Evolutionary conservation across 2,888 invertebrate species (phyloP), one percentile per base, ranked within the genome.

Genomic region (Alloplasta piceator): DNA sequence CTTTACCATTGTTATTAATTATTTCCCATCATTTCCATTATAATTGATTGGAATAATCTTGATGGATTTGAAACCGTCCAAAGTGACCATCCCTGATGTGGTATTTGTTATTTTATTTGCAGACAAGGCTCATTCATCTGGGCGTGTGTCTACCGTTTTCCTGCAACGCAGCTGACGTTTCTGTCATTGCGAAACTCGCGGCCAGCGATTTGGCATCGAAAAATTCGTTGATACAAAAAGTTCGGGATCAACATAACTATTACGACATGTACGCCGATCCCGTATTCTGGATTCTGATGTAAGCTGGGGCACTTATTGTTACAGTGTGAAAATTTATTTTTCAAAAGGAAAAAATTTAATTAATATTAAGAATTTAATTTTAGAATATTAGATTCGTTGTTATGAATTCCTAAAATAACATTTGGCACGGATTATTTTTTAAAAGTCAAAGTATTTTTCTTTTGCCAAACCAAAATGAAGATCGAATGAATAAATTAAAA

Each of bases 141-240:
- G 97, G 97, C 0, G 92, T 96, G 10, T 97, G 97, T 89, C 92
- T 97, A 72, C 97, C 97, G 10, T 93, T 94, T 68, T 93, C 94
- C 5, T 97, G 97, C 89, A 92, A 94, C 5, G 94, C 94, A 5
- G 90, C 92, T 3, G 96, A 96, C 78, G 94, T 96, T n/a, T 92
- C 92, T 12, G 91, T 91, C 4, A 87, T 92, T 61, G 89, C 87
- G 1, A 90, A 92, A 85, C 92, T 91, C 10, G 88, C 94, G 0
- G 94, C 95, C 0, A 93, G 93, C 68, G 93, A 93, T 6, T 93
- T 94, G 0, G 87, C 89, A n/a, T 84, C 80, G 74, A 85, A 88
- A 92, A 76, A 93, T 94, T 88, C 89, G 16, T 77, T 83, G 38
- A 85, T 96, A n/a, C 92, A 95, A 75, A 94, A 94, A 39, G 94